Base-by-base conservation (phyloP, 2,888 invertebrate genomes). In the Rhabditophanes sp. region DNA sequence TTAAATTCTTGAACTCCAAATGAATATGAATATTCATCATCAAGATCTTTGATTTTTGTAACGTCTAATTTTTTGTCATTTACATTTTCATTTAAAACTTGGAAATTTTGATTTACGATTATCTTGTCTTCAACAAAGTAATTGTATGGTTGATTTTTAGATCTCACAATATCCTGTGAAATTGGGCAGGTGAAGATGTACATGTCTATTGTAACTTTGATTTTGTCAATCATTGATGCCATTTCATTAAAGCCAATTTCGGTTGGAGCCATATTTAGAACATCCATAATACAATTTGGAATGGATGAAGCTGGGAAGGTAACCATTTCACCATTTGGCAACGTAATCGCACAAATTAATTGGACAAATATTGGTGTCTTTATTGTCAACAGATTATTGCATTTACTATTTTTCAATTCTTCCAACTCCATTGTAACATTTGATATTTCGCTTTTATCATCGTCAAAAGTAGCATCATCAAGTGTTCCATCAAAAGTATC, bases 141-240 rank as follows among this genome's bases (percentile, higher is more conserved):
- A 21, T 7, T 29, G 29, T 29, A 15, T n/a, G 11, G 18, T 17
- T 7, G 7, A 4, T 7, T 25, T 14, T 14, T 14, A 4, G 2
- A 23, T 24, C 3, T 30, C 30, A 14, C 17, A 12, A 16, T 30
- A 30, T 20, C 24, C 16, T 3, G 6, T 12, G 3, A 14, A 18
- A 43, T 23, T 22, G 35, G 44, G 50, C 49, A 53, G 4, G 52
- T 44, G 24, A 52, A 29, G 1, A 52, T 42, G 32, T 47, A 52
- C 31, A 52, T 30, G 19, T 53, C 39, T 9, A 52, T 30, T 6
- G 33, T 36, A 7, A 48, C 36, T 22, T 18, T 15, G 5, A 48
- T 33, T 14, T 46, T 35, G n/a, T n/a, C n/a, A n/a, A n/a, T n/a
- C n/a, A n/a, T n/a, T n/a, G n/a, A 25, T 4, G 15, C 14, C 14